A percentile compares a stretch with the other conserved stretches of the same genome.
phyloP scores from a whole-genome alignment of 1,140 invertebrate genomes.

The Pogonus chalceus region DNA sequence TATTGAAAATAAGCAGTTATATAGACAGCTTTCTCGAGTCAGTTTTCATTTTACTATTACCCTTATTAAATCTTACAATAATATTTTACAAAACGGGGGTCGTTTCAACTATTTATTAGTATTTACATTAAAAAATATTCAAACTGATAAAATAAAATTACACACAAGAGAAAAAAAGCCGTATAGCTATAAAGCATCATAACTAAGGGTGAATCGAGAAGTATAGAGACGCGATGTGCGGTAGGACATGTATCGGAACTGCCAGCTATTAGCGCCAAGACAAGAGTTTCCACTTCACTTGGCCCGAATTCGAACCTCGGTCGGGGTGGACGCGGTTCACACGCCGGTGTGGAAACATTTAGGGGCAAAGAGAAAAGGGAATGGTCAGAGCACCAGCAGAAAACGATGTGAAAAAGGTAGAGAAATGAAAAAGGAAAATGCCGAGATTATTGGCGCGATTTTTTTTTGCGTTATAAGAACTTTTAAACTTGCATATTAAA shows the following conservation, averaged over 20 bases:
- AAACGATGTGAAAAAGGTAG: too few relatives aligned
- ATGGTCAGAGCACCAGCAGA: too few relatives aligned
- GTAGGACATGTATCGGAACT: conserved; percentile 2
- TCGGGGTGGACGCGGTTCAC: background rate
- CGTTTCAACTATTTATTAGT: too few relatives aligned
- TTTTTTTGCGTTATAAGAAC: too few relatives aligned
- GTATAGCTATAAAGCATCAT: background rate
- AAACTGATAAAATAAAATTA: background rate
- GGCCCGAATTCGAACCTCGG: background rate
- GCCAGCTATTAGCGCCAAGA: background rate
- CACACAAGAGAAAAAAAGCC: background rate
- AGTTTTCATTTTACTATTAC: background rate
- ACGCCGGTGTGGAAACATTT: too few relatives aligned
- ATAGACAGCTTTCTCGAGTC: too few relatives aligned
- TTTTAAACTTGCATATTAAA: too few relatives aligned
- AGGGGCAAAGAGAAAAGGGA: too few relatives aligned
- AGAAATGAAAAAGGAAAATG: too few relatives aligned
- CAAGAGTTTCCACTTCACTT: background rate
- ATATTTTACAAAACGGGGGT: background rate
- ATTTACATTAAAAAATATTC: too few relatives aligned
- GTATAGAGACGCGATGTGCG: background rate
- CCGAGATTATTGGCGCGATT: too few relatives aligned
- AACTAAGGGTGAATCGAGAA: background rate
- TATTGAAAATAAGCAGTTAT: too few relatives aligned
- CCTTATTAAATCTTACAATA: background rate